These are phyloP conservation scores for Diprion similis DNA, from an alignment of 1,140 invertebrate species.

Conservation along the genomic window DNA sequence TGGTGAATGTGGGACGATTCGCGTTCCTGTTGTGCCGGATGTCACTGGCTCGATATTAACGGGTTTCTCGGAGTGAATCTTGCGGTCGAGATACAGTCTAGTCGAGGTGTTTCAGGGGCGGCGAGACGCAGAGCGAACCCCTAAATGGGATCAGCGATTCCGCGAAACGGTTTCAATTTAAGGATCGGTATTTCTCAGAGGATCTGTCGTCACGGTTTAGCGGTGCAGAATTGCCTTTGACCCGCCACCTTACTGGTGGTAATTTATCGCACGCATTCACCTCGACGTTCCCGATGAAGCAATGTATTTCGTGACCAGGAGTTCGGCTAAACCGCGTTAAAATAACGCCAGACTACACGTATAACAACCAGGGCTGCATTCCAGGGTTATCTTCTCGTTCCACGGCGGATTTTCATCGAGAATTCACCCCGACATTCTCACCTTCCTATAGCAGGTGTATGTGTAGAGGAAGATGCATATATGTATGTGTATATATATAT, in stretches of 20 bases:
- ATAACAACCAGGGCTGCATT: neutral
- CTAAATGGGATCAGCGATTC: neutral
- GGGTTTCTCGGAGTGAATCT: no score
- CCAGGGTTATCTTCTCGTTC: neutral
- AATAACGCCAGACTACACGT: neutral
- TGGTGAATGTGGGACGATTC: no score
- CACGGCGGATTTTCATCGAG: neutral
- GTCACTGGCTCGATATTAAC: no score
- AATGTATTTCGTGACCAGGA: conserved; percentile 7
- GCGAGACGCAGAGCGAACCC: neutral
- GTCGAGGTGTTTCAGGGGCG: neutral
- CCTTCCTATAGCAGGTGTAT: no score
- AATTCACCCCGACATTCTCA: neutral
- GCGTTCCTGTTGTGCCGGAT: no score
- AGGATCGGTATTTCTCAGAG: neutral
- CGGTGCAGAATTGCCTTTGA: conserved; percentile 1
- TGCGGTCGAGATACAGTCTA: neutral
- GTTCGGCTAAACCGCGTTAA: neutral
- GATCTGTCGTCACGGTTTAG: conserved; percentile 1
- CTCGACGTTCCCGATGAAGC: neutral
- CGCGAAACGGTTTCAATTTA: neutral
- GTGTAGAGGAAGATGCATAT: neutral
- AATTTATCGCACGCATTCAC: conserved; percentile 3
- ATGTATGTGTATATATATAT: no score
- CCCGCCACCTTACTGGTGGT: neutral